These are phyloP conservation scores for Melanotaenia pygmaea DNA, from an alignment of 2,797 vertebrate species.

Conservation along the genomic window DNA sequence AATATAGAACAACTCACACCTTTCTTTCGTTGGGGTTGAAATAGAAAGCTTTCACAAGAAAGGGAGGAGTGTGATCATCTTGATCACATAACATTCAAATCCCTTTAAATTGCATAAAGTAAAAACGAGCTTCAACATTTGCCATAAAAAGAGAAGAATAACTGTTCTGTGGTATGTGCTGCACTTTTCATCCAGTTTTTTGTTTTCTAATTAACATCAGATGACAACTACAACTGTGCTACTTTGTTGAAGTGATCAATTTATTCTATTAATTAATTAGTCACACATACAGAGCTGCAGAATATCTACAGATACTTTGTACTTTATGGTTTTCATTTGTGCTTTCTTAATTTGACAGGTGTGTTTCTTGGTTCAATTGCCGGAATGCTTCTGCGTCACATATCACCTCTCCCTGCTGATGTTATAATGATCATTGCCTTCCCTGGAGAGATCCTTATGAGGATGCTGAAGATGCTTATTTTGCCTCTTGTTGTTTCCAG, in stretches of 20 bases:
- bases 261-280: not conserved
- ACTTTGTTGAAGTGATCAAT: too few species aligned
- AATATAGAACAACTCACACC: not conserved
- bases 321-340: constrained; percentile 18
- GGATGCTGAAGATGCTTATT: constrained; percentile 99
- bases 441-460: constrained; percentile 98
- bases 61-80: not conserved
- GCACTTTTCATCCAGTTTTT: not conserved
- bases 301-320: not conserved
- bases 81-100: not conserved
- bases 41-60: too few species aligned
- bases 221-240: not conserved
- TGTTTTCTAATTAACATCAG: not conserved
- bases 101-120: too few species aligned
- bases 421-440: constrained; percentile 95
- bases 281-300: not conserved
- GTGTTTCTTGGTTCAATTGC: constrained; percentile 91
- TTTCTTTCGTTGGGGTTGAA: not conserved
- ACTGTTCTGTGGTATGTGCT: not conserved
- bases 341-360: constrained; percentile 77
- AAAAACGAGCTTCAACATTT: not conserved
- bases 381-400: constrained; percentile 91
- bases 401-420: constrained; percentile 92
- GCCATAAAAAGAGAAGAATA: not conserved
- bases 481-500: constrained; percentile 97